Evolutionary conservation across 2,888 invertebrate genomes (phyloP), one percentile per base, ranked within the genome.

Genomic region (Oithona nana): DNA sequence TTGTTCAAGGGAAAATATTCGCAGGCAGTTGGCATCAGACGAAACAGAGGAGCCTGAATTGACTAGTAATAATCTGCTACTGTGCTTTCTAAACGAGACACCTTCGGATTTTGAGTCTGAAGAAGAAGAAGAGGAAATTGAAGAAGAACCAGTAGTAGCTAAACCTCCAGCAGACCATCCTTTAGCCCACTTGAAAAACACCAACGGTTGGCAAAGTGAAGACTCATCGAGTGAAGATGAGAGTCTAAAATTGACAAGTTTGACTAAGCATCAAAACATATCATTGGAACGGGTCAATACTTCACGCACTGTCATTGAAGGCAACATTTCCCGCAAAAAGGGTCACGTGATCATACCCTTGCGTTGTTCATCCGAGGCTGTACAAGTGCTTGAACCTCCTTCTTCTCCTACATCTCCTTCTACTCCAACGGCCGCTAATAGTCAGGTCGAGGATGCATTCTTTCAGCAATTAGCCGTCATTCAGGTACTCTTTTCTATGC

Each of bases 51-150:
- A 39, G 3, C 24, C n/a, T 11, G 48, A 20, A 13, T 24, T 28
- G n/a, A 22, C 20, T 13, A 11, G 49, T 22, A 22, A 24, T n/a
- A 90, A 89, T 76, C 82, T 92, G 60, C 90, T 90, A 78, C 89
- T 93, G 70, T 92, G 92, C 78, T 92, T 90, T 75, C 88, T 92
- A 86, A 90, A 92, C 73, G 90, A 93, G 73, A 85, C 86, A 63
- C 84, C 84, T 65, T 86, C 86, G 60, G n/a, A n/a, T n/a, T n/a
- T n/a, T n/a, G 87, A 88, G 73, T 83, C 81, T 69, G 87, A 64
- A 50, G 64, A 65, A 1, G 66, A 66, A 57, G 63, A 63, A 26
- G 50, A 63, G 50, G 26, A 57, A 30, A 66, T 79, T 3, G 59
- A 59, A 28, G 59, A 6, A 39, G 8, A 16, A 39, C 6, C 8